Conservation (phyloP, 2,797 vertebrate genomes). For the Scleropages formosus region DNA sequence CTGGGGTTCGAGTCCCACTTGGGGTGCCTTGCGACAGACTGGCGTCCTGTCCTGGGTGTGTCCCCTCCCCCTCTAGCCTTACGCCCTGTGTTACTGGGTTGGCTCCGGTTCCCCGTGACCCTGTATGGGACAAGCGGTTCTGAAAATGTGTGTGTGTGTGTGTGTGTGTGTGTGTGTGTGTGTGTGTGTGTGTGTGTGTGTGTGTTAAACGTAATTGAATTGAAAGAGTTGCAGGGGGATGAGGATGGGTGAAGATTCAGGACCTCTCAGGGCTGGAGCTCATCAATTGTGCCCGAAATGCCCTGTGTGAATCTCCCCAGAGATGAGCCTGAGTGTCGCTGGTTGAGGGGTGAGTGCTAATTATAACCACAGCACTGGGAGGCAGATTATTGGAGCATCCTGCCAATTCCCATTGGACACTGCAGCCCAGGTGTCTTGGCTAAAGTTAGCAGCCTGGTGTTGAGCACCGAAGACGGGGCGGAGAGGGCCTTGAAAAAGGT, state of each 20-base stretch:
- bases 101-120: no score
- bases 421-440: constrained; percentile 26
- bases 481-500: constrained; percentile 3
- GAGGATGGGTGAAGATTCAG: not conserved
- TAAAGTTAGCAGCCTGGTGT: constrained; percentile 41
- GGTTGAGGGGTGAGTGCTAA: constrained; percentile 32
- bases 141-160: no score
- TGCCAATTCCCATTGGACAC: constrained; percentile 36
- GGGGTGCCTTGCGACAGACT: no score
- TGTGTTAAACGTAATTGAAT: not conserved
- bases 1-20: no score
- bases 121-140: no score
- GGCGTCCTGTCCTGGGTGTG: no score
- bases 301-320: not conserved
- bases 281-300: not conserved
- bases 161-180: no score
- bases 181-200: no score
- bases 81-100: no score
- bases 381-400: constrained; percentile 36
- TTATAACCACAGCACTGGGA: constrained; percentile 39
- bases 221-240: not conserved
- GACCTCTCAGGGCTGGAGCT: not conserved
- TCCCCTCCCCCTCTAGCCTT: no score
- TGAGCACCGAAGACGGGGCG: constrained; percentile 23
- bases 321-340: not conserved